Conservation (phyloP, 2,113 vertebrate species). For the Sterrhoptilus dennistouni region DNA sequence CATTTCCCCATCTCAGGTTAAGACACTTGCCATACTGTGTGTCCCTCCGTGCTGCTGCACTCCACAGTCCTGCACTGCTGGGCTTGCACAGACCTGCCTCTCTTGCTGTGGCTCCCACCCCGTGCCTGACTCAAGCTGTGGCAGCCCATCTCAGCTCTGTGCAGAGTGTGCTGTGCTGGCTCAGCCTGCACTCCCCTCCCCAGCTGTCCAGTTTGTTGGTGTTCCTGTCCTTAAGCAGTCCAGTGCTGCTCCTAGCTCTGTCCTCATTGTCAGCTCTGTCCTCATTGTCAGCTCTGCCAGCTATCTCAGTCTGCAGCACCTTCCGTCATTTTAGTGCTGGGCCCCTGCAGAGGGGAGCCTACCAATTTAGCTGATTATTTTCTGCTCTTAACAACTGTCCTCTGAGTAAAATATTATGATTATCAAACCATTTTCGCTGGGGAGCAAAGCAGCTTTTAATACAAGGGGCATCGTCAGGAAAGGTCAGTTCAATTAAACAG, state of each 20-base stretch:
- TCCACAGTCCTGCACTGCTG: neutral
- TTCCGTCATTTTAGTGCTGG: neutral
- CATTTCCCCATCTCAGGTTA: neutral
- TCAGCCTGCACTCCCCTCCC: neutral
- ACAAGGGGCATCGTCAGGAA: neutral
- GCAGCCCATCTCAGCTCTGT: neutral
- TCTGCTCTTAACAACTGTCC: constrained; percentile 49
- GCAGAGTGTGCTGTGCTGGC: neutral
- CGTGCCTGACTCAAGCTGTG: rapidly evolving
- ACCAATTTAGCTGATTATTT: constrained; percentile 50
- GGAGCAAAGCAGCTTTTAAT: constrained; percentile 56
- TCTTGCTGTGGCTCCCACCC: neutral
- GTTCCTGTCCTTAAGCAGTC: neutral
- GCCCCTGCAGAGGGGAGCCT: neutral
- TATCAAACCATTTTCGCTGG: constrained; percentile 50
- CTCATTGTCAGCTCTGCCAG: neutral
- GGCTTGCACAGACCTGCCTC: neutral
- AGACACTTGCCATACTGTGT: neutral
- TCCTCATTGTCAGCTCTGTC: neutral
- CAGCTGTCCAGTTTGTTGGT: neutral
- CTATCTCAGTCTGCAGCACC: neutral
- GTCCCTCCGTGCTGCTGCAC: neutral
- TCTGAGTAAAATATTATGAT: constrained; percentile 54
- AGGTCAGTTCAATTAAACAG: constrained; percentile 64
- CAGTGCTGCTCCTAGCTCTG: neutral